A percentile compares a stretch with the other conserved stretches of the same genome.
phyloP scores from a whole-genome alignment of 2,797 vertebrate genomes.

The Parauchenoglanis ngamensis region DNA sequence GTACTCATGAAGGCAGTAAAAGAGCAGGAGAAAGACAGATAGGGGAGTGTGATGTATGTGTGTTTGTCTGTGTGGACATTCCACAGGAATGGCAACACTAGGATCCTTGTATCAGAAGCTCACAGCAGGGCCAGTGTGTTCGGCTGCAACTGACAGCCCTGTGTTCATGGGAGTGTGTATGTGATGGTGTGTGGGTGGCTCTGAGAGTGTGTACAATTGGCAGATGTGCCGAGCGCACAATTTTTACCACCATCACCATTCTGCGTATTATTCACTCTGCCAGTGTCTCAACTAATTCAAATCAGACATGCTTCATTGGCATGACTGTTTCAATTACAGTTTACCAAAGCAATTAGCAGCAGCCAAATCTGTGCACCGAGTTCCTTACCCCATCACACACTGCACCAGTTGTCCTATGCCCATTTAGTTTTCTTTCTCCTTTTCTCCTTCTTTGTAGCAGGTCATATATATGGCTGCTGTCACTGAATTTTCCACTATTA shows the following conservation, averaged over 20 bases:
- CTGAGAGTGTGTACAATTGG: conserved; percentile 8
- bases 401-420: background rate
- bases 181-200: conserved; percentile 23
- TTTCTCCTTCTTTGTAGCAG: background rate
- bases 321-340: conserved; percentile 37
- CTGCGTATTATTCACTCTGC: conserved; percentile 20
- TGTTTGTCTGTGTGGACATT: conserved; percentile 22
- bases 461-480: background rate
- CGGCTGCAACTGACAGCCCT: conserved; percentile 32
- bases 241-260: conserved; percentile 14
- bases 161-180: conserved; percentile 23
- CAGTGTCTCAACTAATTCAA: conserved; percentile 32
- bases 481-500: background rate
- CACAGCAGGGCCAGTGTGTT: conserved; percentile 47
- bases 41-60: conserved; percentile 21
- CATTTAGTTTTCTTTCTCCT: background rate
- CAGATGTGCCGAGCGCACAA: background rate
- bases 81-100: conserved; percentile 49
- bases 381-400: background rate
- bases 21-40: conserved; percentile 10
- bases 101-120: conserved; percentile 43
- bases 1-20: conserved; percentile 10
- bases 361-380: conserved; percentile 24
- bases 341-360: conserved; percentile 38
- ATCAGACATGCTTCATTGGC: conserved; percentile 20